These are phyloP conservation scores for Actinemys pallida DNA, from an alignment of 2,113 vertebrate genomes.

Conservation along the genomic window DNA sequence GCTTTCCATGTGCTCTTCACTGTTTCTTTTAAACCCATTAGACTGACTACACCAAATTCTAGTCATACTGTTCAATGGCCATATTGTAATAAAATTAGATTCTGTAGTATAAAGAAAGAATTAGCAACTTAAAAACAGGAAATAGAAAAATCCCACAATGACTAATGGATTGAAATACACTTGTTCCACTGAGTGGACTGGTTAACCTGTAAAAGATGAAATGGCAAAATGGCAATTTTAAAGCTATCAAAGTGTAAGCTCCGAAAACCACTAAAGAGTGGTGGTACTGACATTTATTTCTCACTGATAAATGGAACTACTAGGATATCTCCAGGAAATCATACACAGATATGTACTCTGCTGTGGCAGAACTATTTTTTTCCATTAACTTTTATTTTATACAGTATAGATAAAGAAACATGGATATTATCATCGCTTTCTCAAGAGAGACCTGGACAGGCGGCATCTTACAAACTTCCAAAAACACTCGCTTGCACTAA, in stretches of 20 bases:
- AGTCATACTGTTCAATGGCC: background rate
- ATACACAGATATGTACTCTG: background rate
- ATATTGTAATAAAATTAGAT: accelerated
- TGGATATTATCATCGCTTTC: too few species aligned
- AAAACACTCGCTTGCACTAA: too few species aligned
- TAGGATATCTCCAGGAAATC: background rate
- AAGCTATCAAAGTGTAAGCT: background rate
- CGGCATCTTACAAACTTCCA: too few species aligned
- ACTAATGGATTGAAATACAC: background rate
- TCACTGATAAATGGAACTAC: background rate
- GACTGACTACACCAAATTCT: background rate
- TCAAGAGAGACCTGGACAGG: too few species aligned
- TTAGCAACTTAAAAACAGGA: background rate
- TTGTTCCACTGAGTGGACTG: background rate
- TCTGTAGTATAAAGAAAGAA: background rate
- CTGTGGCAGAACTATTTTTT: too few species aligned
- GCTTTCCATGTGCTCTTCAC: background rate
- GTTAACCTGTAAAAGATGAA: background rate
- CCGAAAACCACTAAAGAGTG: background rate
- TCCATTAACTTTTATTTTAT: too few species aligned
- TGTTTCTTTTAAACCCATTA: background rate
- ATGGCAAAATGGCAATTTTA: background rate
- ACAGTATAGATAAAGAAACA: too few species aligned
- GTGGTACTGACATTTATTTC: background rate
- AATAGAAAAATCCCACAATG: background rate